Conservation (phyloP, 1,140 invertebrate genomes). For the Procambarus virginalis region DNA sequence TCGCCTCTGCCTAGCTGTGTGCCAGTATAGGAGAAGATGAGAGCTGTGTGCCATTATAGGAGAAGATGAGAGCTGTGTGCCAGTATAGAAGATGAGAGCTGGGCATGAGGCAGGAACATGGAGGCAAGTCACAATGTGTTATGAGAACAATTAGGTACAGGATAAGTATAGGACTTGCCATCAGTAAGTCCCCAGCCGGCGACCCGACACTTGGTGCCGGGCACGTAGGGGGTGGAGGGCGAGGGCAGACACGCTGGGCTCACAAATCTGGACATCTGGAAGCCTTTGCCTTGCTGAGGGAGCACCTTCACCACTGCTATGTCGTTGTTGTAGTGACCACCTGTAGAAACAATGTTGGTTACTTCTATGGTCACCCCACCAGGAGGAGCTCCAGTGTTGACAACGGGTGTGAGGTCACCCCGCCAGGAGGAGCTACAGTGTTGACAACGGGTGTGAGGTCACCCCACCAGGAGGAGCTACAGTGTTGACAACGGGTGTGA, state of each 20-base stretch:
- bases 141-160: background rate
- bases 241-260: conserved; percentile 63
- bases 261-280: conserved; percentile 59
- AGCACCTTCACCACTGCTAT: conserved; percentile 63
- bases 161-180: conserved; percentile 17
- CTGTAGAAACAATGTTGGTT: background rate
- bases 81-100: too few relatives aligned
- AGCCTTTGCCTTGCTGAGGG: conserved; percentile 39
- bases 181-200: conserved; percentile 82
- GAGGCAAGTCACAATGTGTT: too few relatives aligned
- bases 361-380: background rate
- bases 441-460: too few relatives aligned
- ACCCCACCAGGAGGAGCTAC: too few relatives aligned
- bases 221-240: conserved; percentile 18
- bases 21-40: too few relatives aligned
- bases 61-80: too few relatives aligned
- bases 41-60: too few relatives aligned
- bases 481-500: too few relatives aligned
- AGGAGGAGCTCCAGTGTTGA: background rate
- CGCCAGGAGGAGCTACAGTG: too few relatives aligned
- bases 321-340: conserved; percentile 58
- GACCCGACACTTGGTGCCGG: conserved; percentile 81
- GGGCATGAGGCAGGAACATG: too few relatives aligned
- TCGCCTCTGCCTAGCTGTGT: too few relatives aligned
- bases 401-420: too few relatives aligned